Conservation (phyloP, 2,113 vertebrate species). For the Crotalus helleri region DNA sequence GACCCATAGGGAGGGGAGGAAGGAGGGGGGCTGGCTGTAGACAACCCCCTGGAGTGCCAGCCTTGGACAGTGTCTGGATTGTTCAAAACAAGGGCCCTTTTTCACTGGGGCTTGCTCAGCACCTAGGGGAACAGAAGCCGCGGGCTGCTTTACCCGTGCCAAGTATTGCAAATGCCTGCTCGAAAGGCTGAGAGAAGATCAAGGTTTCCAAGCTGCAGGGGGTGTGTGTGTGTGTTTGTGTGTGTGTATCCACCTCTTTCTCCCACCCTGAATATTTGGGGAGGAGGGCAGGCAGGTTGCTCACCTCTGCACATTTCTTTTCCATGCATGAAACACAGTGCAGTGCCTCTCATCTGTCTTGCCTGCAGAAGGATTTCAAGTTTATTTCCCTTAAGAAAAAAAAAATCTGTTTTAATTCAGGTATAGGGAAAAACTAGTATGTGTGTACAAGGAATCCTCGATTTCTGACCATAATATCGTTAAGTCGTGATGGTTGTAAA, state of each 20-base stretch:
- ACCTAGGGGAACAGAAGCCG: background rate
- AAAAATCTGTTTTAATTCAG: background rate
- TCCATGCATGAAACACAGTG: background rate
- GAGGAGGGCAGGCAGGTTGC: background rate
- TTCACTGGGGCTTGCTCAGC: background rate
- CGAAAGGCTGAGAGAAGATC: background rate
- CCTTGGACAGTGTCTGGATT: slow-evolving; percentile 13
- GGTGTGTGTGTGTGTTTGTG: background rate
- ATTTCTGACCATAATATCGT: background rate
- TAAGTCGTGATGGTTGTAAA: background rate
- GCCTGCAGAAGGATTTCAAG: background rate
- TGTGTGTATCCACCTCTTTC: background rate
- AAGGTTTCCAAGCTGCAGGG: background rate
- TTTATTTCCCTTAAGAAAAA: background rate
- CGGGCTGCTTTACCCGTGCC: background rate
- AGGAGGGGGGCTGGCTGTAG: background rate
- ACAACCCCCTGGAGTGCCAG: background rate
- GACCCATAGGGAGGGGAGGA: background rate
- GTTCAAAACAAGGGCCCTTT: slow-evolving; percentile 4
- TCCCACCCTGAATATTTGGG: background rate
- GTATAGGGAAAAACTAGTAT: background rate
- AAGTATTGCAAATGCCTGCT: background rate
- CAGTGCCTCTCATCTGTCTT: accelerated
- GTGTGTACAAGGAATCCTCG: background rate
- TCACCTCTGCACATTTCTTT: slow-evolving; percentile 2